Conservation (phyloP, 1,140 invertebrate species). For the Rhyacophila brunnea region DNA sequence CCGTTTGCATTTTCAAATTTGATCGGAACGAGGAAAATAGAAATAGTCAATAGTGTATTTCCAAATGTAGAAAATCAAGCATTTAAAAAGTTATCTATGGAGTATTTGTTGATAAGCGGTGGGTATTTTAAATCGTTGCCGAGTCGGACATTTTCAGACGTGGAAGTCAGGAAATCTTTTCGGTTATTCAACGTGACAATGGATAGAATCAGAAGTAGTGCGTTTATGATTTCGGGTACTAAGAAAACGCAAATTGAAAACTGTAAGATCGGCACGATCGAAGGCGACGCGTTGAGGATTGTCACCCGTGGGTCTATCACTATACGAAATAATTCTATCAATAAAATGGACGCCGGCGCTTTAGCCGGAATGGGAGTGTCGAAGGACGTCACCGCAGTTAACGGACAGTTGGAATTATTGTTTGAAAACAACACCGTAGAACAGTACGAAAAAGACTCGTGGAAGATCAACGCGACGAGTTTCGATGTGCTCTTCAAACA, state of each 20-base stretch:
- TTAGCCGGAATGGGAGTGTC: conserved; percentile 61
- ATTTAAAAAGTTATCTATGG: conserved; percentile 74
- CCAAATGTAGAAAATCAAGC: conserved; percentile 66
- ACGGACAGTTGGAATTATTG: conserved; percentile 52
- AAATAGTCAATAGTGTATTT: conserved; percentile 56
- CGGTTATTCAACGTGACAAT: conserved; percentile 62
- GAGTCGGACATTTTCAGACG: conserved; percentile 70
- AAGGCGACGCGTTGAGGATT: conserved; percentile 65
- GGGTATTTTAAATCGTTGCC: conserved; percentile 56
- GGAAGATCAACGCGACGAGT: conserved; percentile 58
- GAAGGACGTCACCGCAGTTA: conserved; percentile 42
- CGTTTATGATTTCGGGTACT: conserved; percentile 60
- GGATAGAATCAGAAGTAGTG: conserved; percentile 60
- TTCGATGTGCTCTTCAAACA: conserved; percentile 58
- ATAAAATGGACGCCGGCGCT: conserved; percentile 56
- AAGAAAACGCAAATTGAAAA: conserved; percentile 62
- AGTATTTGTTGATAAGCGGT: conserved; percentile 60
- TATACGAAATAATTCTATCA: conserved; percentile 66
- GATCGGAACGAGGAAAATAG: conserved; percentile 54
- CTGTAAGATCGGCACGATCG: conserved; percentile 59
- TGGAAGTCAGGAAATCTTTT: conserved; percentile 66
- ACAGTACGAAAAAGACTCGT: conserved; percentile 56
- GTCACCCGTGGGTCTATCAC: conserved; percentile 60
- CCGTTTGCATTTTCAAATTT: conserved; percentile 74
- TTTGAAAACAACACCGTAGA: conserved; percentile 67